Conservation (phyloP, 2,888 invertebrate species). For the Dynastes hyllus region DNA sequence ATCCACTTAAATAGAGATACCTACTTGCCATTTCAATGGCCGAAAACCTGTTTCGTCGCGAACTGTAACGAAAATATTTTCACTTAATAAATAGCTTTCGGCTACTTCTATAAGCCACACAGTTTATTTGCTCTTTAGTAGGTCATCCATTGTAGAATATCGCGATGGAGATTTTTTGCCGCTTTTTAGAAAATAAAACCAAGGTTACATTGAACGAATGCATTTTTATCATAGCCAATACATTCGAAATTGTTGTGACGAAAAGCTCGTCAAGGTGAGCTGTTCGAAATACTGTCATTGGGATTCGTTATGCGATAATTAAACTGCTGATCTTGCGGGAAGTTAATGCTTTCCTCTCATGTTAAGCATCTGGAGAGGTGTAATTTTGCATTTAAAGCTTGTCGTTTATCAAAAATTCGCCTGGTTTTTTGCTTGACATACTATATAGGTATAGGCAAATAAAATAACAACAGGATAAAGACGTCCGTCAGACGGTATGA, state of each 20-base stretch:
- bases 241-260: conserved; percentile 2
- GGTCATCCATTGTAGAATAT: conserved; percentile 43
- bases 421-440: too few species aligned
- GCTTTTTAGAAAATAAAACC: conserved; percentile 43
- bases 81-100: conserved; percentile 37
- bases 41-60: conserved; percentile 38
- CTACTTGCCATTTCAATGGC: conserved; percentile 35
- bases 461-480: too few species aligned
- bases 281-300: neutral
- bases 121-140: conserved; percentile 38
- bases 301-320: neutral
- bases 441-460: too few species aligned
- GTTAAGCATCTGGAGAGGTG: too few species aligned
- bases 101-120: conserved; percentile 30
- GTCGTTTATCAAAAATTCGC: too few species aligned
- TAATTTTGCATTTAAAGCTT: too few species aligned
- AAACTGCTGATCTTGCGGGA: too few species aligned
- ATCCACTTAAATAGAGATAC: neutral
- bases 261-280: conserved; percentile 9
- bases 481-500: too few species aligned
- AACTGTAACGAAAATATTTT: conserved; percentile 47
- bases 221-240: conserved; percentile 10
- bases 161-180: conserved; percentile 23
- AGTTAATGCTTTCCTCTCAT: too few species aligned
- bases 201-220: conserved; percentile 35